Evolutionary conservation across 2,113 vertebrate species (phyloP), one percentile per base, ranked within the genome.

Genomic region (Setophaga petechia): DNA sequence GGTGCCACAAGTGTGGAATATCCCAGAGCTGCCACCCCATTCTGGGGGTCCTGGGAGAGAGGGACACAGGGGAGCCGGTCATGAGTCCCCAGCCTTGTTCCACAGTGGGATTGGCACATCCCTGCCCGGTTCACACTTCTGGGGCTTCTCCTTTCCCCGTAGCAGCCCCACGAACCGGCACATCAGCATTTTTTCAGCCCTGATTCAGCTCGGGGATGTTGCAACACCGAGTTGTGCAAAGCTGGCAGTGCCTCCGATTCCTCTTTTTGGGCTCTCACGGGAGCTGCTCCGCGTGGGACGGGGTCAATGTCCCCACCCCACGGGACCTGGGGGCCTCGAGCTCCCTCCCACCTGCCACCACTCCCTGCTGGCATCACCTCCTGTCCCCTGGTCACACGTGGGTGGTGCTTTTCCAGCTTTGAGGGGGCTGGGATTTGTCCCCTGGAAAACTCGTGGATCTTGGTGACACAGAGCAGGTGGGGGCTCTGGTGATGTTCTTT

Each of bases 121-220:
- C 66, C 44, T 1, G 5, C 20, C 31, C 1, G 0, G 1, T 10
- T 59, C 35, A 6, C 57, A 6, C 14, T 1, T 73, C 57, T 12
- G 57, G 1, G 37, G 41, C 68, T 94, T 96, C 96, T 83, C 87
- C 90, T 96, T 95, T 83, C 46, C 47, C 63, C 1, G 2, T 0
- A 7, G 31, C 2, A 13, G 55, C 52, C 9, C 9, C 28, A 1
- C 17, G 8, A 67, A 62, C 65, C 1, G 2, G 63, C 57, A 1
- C 39, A 93, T 95, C 91, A 96, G 95, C 96, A 95, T n/a, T 19
- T 94, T 93, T 93, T 28, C 51, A 66, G 71, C 80, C 82, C 81
- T 76, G 80, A 68, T 80, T 95, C 78, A 90, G 84, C 94, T 1
- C 1, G 0, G 63, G 15, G 75, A 15, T 78, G 90, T 94, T 63